phyloP scores from a whole-genome alignment of 2,113 vertebrate species.

The Alaudala cheleensis region DNA sequence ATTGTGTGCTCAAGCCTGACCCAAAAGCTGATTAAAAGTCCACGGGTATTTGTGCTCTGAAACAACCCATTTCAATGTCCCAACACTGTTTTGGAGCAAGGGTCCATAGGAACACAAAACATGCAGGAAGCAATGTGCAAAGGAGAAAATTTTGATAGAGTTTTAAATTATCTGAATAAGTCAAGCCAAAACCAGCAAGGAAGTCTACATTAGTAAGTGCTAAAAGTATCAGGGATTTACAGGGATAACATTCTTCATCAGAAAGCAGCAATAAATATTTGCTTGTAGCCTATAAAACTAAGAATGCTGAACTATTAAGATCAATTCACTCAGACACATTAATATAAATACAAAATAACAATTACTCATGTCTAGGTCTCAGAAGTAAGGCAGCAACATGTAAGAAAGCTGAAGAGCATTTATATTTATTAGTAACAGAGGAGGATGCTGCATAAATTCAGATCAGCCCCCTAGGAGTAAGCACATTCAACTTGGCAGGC shows the following conservation, averaged over 20 bases:
- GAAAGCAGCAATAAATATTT: background rate
- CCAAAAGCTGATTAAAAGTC: background rate
- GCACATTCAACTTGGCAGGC: constrained; percentile 31
- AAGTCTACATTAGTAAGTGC: background rate
- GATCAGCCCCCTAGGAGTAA: constrained; percentile 31
- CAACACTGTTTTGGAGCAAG: background rate
- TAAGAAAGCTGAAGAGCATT: constrained; percentile 9
- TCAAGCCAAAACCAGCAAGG: background rate
- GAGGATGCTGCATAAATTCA: constrained; percentile 16
- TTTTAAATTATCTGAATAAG: background rate
- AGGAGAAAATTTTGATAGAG: background rate
- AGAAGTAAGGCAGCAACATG: constrained; percentile 12
- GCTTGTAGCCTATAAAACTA: constrained; percentile 5
- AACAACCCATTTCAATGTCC: background rate
- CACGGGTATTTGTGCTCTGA: background rate
- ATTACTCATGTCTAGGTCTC: background rate
- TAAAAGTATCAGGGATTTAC: background rate
- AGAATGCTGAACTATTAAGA: background rate
- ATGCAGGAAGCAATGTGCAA: background rate
- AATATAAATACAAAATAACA: background rate
- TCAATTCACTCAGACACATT: background rate
- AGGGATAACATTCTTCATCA: background rate
- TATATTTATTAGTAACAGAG: constrained; percentile 50
- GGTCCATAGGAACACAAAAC: background rate
- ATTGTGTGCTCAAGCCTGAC: background rate